These are phyloP conservation scores for Harpegnathos saltator DNA, from an alignment of 1,140 invertebrate species.

Conservation along the genomic window DNA sequence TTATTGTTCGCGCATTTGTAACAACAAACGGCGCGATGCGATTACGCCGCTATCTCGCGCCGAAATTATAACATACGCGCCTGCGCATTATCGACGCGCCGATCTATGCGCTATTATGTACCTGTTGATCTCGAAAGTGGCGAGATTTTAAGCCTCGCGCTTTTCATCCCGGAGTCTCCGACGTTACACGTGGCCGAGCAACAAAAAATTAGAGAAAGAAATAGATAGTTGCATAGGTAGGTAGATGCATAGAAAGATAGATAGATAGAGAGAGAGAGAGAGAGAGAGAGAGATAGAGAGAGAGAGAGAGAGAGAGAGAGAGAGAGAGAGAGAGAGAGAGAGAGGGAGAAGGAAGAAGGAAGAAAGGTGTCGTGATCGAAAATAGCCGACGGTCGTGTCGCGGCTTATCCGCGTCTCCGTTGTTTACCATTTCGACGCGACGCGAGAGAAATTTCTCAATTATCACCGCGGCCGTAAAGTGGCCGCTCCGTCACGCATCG, in stretches of 20 bases:
- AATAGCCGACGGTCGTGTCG: constrained; percentile 8
- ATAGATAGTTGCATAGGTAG: too few relatives aligned
- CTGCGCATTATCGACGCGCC: not conserved
- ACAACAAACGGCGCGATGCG: constrained; percentile 3
- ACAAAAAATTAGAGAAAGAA: too few relatives aligned
- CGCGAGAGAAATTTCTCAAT: constrained; percentile 65
- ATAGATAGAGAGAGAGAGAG: too few relatives aligned
- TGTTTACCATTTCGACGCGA: constrained; percentile 31
- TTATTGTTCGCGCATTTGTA: not conserved
- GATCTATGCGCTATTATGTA: constrained; percentile 7
- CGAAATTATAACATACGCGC: constrained; percentile 4
- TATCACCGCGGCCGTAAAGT: constrained; percentile 50
- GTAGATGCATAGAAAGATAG: too few relatives aligned
- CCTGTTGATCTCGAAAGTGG: not conserved
- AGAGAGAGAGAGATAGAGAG: too few relatives aligned
- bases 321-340: too few relatives aligned
- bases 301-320: too few relatives aligned
- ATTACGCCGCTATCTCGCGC: not conserved
- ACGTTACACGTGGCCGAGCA: too few relatives aligned
- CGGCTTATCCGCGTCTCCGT: constrained; percentile 17
- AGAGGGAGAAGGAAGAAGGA: too few relatives aligned
- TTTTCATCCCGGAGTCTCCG: not conserved
- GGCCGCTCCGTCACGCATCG: constrained; percentile 43
- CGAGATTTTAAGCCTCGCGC: constrained; percentile 3
- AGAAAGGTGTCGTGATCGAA: not conserved